Evolutionary conservation across 2,113 vertebrate species (phyloP).

Genomic region (Aegithalos caudatus): DNA sequence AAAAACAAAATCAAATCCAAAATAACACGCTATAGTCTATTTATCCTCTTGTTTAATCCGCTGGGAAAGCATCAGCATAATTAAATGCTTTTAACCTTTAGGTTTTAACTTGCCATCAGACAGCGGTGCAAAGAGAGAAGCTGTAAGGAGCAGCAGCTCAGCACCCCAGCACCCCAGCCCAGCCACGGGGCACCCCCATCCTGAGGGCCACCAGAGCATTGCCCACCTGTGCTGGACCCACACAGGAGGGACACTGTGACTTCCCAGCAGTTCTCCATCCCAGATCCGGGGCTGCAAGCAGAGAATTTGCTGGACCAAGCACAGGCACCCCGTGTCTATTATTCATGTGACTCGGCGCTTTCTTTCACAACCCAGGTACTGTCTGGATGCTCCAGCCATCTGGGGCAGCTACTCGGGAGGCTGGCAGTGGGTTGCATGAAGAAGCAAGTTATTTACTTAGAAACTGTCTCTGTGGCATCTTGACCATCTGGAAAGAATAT

Average conservation of each 20-base stretch:
- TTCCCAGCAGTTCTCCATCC: background rate
- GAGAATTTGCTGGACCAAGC: background rate
- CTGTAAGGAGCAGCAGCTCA: background rate
- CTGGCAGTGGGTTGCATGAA: background rate
- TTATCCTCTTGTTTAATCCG: conserved; percentile 56
- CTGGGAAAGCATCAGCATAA: conserved; percentile 55
- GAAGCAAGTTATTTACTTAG: conserved; percentile 48
- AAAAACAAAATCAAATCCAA: conserved; percentile 55
- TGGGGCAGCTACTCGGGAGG: background rate
- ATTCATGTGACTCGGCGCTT: background rate
- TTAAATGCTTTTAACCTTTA: conserved; percentile 53
- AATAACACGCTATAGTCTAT: conserved; percentile 57
- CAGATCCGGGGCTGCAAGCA: background rate
- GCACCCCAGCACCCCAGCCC: background rate
- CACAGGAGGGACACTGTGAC: accelerated
- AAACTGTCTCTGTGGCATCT: conserved; percentile 55
- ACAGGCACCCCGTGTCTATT: background rate
- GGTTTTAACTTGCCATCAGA: background rate
- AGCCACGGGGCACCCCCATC: background rate
- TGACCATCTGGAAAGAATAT: conserved; percentile 68
- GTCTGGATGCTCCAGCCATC: background rate
- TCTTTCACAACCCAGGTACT: background rate
- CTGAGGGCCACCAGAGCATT: accelerated
- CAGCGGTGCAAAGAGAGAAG: background rate
- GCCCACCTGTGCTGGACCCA: accelerated